Percentiles rank a stretch among this genome's conserved stretches.
Evolutionary conservation across 2,797 vertebrate species (phyloP).

Genomic region (Pangasius macronema): DNA sequence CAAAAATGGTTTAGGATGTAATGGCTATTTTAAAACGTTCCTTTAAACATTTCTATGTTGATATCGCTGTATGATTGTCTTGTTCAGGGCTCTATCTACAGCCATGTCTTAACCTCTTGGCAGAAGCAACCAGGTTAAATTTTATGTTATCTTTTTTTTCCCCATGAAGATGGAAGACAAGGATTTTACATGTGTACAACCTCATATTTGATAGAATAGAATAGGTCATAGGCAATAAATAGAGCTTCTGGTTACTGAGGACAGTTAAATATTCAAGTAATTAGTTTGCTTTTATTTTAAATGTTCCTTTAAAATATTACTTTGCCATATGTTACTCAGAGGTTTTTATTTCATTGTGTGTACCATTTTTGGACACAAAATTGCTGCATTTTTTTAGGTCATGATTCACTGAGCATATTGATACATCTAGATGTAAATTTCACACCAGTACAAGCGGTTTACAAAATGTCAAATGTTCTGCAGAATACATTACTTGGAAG

Average conservation of each 20-base stretch:
- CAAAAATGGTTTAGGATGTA: neutral
- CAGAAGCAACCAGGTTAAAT: neutral
- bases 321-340: neutral
- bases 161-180: neutral
- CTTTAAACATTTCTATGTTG: neutral
- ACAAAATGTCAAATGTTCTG: neutral
- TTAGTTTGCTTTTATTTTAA: neutral
- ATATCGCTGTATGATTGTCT: neutral
- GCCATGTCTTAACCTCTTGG: neutral
- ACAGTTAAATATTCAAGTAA: neutral
- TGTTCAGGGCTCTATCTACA: neutral
- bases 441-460: slow-evolving; percentile 6
- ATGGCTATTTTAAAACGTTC: neutral
- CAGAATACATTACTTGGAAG: neutral
- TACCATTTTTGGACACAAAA: neutral
- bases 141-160: neutral
- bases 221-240: neutral
- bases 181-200: neutral
- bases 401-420: neutral
- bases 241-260: neutral
- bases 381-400: neutral
- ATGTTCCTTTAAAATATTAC: neutral
- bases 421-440: neutral
- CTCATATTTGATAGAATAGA: neutral
- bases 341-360: neutral